These are phyloP conservation scores for Gymnarchus niloticus DNA, from an alignment of 2,113 vertebrate genomes.

Conservation along the genomic window DNA sequence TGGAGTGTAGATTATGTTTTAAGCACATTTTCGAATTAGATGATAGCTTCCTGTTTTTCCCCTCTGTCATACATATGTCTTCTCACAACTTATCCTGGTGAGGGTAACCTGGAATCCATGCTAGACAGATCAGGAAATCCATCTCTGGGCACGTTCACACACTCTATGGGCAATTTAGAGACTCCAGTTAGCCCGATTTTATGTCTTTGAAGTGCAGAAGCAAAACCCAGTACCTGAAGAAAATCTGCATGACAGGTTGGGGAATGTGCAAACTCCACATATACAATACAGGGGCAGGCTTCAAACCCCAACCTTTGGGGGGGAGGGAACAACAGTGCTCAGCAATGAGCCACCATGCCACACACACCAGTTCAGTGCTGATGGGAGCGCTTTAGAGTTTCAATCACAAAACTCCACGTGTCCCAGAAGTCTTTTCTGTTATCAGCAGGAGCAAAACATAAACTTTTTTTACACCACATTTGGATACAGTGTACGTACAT, in stretches of 20 bases:
- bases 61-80: not conserved
- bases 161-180: not conserved
- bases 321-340: too few relatives aligned
- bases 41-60: not conserved
- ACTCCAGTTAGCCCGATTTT: not conserved
- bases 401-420: not conserved
- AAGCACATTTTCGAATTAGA: not conserved
- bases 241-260: not conserved
- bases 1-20: not conserved
- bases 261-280: not conserved
- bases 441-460: not conserved
- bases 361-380: not conserved
- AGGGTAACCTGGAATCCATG: not conserved
- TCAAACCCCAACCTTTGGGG: not conserved
- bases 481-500: too few relatives aligned
- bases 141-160: not conserved
- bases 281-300: not conserved
- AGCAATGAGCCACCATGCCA: not conserved
- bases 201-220: not conserved
- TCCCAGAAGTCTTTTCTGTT: not conserved
- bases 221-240: not conserved
- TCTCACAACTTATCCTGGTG: not conserved
- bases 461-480: too few relatives aligned
- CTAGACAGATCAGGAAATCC: not conserved
- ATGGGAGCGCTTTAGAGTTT: not conserved